Conservation (phyloP, 2,113 vertebrate genomes). For the Rafetus swinhoei region DNA sequence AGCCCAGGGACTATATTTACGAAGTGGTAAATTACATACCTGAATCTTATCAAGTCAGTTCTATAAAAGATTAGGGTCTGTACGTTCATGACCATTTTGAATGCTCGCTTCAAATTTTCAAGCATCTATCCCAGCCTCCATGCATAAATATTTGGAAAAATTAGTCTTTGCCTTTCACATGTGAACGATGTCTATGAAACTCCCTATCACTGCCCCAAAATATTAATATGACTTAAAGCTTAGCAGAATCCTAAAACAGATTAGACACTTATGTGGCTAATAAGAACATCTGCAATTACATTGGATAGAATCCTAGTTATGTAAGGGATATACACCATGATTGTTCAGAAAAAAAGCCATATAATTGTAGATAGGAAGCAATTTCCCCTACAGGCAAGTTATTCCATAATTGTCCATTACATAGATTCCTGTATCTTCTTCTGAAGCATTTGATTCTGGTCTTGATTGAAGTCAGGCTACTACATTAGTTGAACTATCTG, state of each 20-base stretch:
- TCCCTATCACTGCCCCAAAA: background rate
- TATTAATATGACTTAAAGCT: background rate
- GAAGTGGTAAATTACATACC: background rate
- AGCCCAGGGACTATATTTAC: conserved; percentile 10
- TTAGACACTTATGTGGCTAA: background rate
- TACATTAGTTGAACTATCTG: background rate
- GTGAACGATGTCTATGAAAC: conserved; percentile 5
- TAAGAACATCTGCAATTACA: background rate
- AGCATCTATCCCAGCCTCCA: background rate
- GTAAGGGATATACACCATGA: background rate
- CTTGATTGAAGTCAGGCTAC: conserved; percentile 4
- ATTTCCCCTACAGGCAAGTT: background rate
- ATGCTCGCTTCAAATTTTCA: conserved; percentile 7
- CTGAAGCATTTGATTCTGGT: background rate
- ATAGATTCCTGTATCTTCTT: background rate
- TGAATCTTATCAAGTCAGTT: background rate
- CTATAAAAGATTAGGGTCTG: background rate
- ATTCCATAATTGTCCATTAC: background rate
- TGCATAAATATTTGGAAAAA: background rate
- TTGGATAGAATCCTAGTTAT: background rate
- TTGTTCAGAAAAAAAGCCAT: background rate
- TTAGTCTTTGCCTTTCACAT: background rate
- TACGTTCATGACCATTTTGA: conserved; percentile 15
- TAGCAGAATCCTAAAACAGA: background rate
- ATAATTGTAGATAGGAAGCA: background rate